These are phyloP conservation scores for Leuciscus waleckii DNA, from an alignment of 2,797 vertebrate genomes.

Conservation along the genomic window DNA sequence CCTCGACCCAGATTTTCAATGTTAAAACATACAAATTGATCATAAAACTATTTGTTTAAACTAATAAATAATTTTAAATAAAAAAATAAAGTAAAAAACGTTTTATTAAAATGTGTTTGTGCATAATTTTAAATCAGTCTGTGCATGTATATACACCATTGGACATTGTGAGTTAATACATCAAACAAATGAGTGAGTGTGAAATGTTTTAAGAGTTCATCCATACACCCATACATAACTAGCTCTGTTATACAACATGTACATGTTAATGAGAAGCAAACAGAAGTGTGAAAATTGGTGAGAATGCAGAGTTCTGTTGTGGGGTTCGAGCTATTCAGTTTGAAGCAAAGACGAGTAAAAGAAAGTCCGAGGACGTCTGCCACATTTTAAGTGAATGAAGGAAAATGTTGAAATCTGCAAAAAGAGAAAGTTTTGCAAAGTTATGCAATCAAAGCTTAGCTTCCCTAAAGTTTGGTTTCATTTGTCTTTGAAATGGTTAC, in stretches of 20 bases:
- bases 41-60: background rate
- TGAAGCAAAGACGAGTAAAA: background rate
- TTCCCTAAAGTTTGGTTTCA: constrained; percentile 35
- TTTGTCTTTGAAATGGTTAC: constrained; percentile 21
- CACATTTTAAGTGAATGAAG: background rate
- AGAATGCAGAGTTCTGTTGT: background rate
- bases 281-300: constrained; percentile 13
- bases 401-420: background rate
- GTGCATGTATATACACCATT: background rate
- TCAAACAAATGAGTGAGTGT: background rate
- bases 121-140: background rate
- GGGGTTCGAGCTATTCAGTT: background rate
- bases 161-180: background rate
- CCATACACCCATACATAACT: background rate
- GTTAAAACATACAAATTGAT: background rate
- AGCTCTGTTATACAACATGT: constrained; percentile 1
- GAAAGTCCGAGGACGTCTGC: background rate
- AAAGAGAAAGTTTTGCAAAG: background rate
- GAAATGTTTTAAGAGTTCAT: background rate
- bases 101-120: background rate
- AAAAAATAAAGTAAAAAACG: no score
- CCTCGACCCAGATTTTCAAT: background rate
- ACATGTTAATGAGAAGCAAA: constrained; percentile 22
- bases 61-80: background rate
- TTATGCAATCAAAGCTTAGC: background rate